Conservation (phyloP, 2,113 vertebrate genomes). For the Lagopus leucura region DNA sequence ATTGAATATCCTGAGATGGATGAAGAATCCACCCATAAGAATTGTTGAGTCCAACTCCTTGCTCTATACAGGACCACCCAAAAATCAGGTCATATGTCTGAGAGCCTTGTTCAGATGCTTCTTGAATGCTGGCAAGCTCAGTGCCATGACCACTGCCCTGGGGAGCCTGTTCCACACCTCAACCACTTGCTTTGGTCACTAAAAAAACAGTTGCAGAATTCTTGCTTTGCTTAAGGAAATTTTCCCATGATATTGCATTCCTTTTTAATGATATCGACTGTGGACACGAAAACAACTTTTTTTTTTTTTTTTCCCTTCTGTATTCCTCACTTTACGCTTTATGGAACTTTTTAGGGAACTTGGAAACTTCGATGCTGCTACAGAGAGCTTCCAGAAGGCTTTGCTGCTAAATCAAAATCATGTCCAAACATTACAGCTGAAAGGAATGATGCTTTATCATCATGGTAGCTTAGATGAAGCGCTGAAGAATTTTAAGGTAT, state of each 20-base stretch:
- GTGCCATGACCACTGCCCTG: too few relatives aligned
- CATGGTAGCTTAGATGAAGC: constrained; percentile 94
- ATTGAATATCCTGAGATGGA: too few relatives aligned
- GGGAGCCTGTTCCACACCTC: too few relatives aligned
- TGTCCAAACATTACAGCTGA: constrained; percentile 94
- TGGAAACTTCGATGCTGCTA: constrained; percentile 95
- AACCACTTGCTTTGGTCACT: background rate
- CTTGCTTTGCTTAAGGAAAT: background rate
- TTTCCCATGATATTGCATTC: background rate
- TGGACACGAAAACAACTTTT: background rate
- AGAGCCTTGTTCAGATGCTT: too few relatives aligned
- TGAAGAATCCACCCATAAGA: too few relatives aligned
- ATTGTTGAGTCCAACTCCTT: too few relatives aligned
- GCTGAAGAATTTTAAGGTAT: constrained; percentile 95
- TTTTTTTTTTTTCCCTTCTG: background rate
- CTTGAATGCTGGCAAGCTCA: too few relatives aligned
- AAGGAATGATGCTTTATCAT: constrained; percentile 98
- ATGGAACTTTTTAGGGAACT: constrained; percentile 83
- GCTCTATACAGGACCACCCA: too few relatives aligned
- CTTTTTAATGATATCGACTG: background rate
- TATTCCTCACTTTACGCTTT: background rate
- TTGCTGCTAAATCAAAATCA: constrained; percentile 96
- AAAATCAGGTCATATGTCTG: too few relatives aligned
- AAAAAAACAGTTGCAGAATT: background rate
- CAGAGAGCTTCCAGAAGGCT: constrained; percentile 97